A percentile compares a stretch with the other conserved stretches of the same genome.
phyloP scores from a whole-genome alignment of 2,888 invertebrate species.

The Pemphredon lugubris region DNA sequence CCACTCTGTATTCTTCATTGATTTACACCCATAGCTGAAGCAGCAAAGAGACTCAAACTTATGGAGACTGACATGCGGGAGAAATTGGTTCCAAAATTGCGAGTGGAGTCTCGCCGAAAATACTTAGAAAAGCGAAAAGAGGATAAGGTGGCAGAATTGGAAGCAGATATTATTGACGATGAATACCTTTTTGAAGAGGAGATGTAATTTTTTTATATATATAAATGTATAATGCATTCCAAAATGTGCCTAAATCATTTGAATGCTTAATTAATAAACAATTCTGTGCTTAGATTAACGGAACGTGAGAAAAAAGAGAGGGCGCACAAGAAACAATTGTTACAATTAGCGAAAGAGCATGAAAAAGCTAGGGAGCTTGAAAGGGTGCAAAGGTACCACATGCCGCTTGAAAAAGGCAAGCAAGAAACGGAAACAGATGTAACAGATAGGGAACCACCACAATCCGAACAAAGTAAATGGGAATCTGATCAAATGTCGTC shows the following conservation, averaged over 20 bases:
- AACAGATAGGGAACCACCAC: slow-evolving; percentile 84
- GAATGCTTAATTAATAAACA: neutral
- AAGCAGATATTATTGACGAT: slow-evolving; percentile 97
- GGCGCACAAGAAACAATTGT: slow-evolving; percentile 94
- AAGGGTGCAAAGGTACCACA: slow-evolving; percentile 95
- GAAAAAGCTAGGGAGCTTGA: slow-evolving; percentile 96
- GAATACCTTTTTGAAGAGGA: slow-evolving; percentile 96
- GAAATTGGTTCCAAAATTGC: slow-evolving; percentile 92
- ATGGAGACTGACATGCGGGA: slow-evolving; percentile 93
- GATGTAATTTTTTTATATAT: slow-evolving; percentile 85
- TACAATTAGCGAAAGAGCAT: slow-evolving; percentile 96
- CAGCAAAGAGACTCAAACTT: slow-evolving; percentile 91
- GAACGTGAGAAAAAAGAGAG: slow-evolving; percentile 92
- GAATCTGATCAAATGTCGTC: slow-evolving; percentile 98
- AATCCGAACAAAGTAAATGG: slow-evolving; percentile 96
- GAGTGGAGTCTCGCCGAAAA: slow-evolving; percentile 94
- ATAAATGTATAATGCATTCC: neutral
- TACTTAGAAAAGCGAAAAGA: slow-evolving; percentile 98
- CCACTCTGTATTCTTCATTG: too few relatives aligned
- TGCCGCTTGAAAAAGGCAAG: slow-evolving; percentile 94
- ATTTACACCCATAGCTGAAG: slow-evolving; percentile 87
- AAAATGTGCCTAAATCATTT: slow-evolving; percentile 3
- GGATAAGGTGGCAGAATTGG: slow-evolving; percentile 97
- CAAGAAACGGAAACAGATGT: slow-evolving; percentile 93
- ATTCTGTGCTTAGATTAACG: slow-evolving; percentile 86